A percentile compares a stretch with the other conserved stretches of the same genome.
Conservation (phyloP, 2,113 vertebrate genomes). For the Regulus satrapa region DNA sequence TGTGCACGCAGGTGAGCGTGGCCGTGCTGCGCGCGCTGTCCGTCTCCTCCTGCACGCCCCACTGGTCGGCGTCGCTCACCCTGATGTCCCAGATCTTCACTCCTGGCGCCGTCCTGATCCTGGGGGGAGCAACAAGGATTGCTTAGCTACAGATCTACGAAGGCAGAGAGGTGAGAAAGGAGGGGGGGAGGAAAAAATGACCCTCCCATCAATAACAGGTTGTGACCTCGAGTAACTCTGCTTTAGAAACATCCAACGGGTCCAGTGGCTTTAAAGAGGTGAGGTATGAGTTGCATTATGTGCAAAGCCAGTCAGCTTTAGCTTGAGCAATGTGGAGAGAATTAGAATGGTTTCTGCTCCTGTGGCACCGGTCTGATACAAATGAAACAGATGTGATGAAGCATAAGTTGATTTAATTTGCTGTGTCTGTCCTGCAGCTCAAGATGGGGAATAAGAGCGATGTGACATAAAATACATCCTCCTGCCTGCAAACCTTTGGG, state of each 20-base stretch:
- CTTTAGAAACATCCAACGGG: neutral
- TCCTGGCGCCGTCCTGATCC: slow-evolving; percentile 86
- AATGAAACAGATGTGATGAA: neutral
- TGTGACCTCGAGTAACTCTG: neutral
- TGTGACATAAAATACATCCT: neutral
- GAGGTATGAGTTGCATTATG: neutral
- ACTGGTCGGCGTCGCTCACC: slow-evolving; percentile 82
- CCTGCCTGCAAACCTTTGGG: neutral
- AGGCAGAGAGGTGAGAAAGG: neutral
- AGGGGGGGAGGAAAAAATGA: neutral
- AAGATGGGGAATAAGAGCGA: neutral
- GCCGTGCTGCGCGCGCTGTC: slow-evolving; percentile 72
- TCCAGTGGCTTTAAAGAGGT: neutral
- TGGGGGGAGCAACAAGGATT: slow-evolving; percentile 29
- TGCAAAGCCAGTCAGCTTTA: neutral
- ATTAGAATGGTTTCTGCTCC: neutral
- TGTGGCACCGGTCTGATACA: neutral
- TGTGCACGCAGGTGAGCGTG: slow-evolving; percentile 81
- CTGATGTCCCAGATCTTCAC: slow-evolving; percentile 84
- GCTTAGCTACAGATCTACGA: neutral
- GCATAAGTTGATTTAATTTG: neutral
- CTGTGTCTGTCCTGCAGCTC: neutral
- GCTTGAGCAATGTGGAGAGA: neutral
- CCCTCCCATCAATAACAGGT: neutral
- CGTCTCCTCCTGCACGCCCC: slow-evolving; percentile 92